Percentiles rank a stretch among this genome's conserved stretches.
Conservation (phyloP, 2,113 vertebrate genomes). For the Patagioenas fasciata region DNA sequence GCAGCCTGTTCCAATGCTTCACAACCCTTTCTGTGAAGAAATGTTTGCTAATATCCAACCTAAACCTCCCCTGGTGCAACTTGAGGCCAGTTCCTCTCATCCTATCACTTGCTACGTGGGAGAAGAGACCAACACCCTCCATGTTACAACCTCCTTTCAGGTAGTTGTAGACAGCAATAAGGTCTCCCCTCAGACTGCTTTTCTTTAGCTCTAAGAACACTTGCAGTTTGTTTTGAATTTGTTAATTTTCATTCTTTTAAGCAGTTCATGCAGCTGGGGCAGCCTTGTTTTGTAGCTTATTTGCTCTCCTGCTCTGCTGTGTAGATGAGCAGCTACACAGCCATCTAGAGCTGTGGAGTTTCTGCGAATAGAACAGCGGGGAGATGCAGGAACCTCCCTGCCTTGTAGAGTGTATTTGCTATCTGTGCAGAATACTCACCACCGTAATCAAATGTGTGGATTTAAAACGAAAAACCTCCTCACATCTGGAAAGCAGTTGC, state of each 20-base stretch:
- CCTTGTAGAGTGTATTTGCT: neutral
- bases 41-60: too few species aligned
- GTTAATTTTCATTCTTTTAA: slow-evolving; percentile 21
- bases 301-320: neutral
- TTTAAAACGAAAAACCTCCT: neutral
- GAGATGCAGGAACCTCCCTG: neutral
- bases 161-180: too few species aligned
- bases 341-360: neutral
- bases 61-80: too few species aligned
- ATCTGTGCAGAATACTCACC: neutral
- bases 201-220: neutral
- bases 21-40: too few species aligned
- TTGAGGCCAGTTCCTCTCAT: too few species aligned
- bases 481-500: neutral
- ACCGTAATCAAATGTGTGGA: neutral
- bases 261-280: neutral
- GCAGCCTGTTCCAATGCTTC: too few species aligned
- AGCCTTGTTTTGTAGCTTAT: neutral
- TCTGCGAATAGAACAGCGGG: neutral
- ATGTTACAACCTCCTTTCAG: too few species aligned
- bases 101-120: too few species aligned
- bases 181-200: too few species aligned
- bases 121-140: too few species aligned
- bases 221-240: neutral
- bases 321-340: neutral